Percentiles rank a stretch among this genome's conserved stretches.
Evolutionary conservation across 2,113 vertebrate species (phyloP).

Genomic region (Hucho hucho): DNA sequence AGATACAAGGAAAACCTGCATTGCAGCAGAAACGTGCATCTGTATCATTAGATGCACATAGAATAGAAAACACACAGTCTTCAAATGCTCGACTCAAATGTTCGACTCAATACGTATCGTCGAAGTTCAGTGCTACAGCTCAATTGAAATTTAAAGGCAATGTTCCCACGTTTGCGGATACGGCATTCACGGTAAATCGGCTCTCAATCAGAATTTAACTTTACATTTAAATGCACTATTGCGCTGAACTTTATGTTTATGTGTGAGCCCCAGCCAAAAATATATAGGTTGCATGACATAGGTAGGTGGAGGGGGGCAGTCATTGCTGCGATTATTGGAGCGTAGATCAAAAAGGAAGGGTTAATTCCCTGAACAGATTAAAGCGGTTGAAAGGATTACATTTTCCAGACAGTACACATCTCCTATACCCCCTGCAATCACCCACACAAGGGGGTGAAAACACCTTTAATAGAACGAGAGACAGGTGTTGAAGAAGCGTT

Average conservation of each 20-base stretch:
- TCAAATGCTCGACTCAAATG: no score
- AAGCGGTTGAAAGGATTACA: conserved; percentile 56
- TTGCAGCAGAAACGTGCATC: conserved; percentile 40
- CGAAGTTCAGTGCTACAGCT: no score
- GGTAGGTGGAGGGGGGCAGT: conserved; percentile 1
- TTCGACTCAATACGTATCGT: no score
- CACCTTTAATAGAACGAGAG: conserved; percentile 34
- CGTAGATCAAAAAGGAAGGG: conserved; percentile 57
- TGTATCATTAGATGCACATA: conserved; percentile 4
- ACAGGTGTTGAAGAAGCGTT: conserved; percentile 28
- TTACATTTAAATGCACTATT: no score
- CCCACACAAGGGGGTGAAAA: conserved; percentile 41
- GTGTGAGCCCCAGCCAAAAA: conserved; percentile 29
- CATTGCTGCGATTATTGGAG: conserved; percentile 40
- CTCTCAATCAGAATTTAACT: no score
- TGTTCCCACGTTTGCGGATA: no score
- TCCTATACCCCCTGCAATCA: conserved; percentile 43
- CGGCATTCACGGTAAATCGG: no score
- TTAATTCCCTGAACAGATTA: conserved; percentile 49
- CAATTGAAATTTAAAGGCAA: no score
- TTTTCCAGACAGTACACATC: conserved; percentile 42
- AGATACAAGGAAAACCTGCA: conserved; percentile 42
- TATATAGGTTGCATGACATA: conserved; percentile 23
- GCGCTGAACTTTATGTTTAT: conserved; percentile 24
- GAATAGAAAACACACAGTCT: no score